Evolutionary conservation across 2,888 invertebrate genomes (phyloP), one percentile per base, ranked within the genome.

Genomic region (Xiphydria camelus): DNA sequence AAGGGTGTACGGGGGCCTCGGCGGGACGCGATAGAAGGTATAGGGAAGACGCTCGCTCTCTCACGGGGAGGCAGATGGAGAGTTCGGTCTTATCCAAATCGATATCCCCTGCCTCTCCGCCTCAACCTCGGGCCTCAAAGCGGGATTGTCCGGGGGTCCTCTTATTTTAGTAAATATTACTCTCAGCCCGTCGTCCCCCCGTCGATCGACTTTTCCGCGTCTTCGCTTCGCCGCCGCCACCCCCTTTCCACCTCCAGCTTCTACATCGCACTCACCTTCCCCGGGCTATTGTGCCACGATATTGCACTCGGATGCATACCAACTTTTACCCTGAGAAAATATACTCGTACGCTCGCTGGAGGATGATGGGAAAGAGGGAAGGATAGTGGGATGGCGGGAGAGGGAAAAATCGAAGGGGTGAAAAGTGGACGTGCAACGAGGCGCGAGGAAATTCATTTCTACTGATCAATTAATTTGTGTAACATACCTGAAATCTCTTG

Each of bases 61-160:
- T n/a, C n/a, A n/a, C n/a, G n/a, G n/a, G 21, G 23, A 38, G 17
- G 25, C 6, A 20, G n/a, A 20, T 3, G 32, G 20, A 4, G 31
- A 35, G 36, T 31, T 41, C 14, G 33, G 23, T 39, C 32, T 36
- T 40, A 31, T 36, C 32, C 25, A 19, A 40, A 48, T 48, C 47
- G 43, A 47, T 47, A 29, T 37, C 17, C 37, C 12, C 37, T 31
- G n/a, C n/a, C 39, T 42, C 43, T 10, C 19, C 26, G 26, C 41
- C 22, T 33, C n/a, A 26, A 23, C 31, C 39, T 34, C 35, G 26
- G 21, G 36, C 41, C 20, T 19, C 10, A 40, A 36, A 44, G 34
- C 33, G 15, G 38, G 17, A 45, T 45, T 45, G 36, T 41, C 41
- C 18, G 25, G 33, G n/a, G 40, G 48, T 41, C 44, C 29, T 33